These are phyloP conservation scores for Heliconius cydno DNA, from an alignment of 2,888 invertebrate genomes.

Conservation along the genomic window DNA sequence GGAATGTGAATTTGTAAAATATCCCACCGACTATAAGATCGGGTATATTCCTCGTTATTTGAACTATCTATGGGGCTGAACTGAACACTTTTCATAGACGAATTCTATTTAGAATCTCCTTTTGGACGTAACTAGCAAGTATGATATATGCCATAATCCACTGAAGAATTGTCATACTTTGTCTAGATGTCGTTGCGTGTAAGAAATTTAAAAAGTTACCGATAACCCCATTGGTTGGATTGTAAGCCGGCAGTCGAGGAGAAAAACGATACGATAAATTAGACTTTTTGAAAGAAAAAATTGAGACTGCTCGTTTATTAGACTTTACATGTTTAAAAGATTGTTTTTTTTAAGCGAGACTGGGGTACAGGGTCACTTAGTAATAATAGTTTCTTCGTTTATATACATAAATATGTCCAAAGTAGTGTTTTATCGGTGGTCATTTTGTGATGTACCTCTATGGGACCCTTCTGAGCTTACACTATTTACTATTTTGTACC, in stretches of 20 bases:
- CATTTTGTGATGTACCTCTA: constrained; percentile 7
- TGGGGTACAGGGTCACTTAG: constrained; percentile 28
- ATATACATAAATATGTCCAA: background rate
- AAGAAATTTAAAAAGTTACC: background rate
- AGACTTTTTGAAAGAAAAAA: constrained; percentile 1
- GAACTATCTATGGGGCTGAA: constrained; percentile 7
- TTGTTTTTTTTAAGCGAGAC: background rate
- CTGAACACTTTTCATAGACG: background rate
- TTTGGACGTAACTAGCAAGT: constrained; percentile 2
- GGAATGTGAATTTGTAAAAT: constrained; percentile 19
- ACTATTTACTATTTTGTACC: background rate
- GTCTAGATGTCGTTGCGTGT: background rate
- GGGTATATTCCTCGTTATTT: constrained; percentile 7
- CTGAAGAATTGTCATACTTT: background rate
- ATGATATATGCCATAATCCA: constrained; percentile 4
- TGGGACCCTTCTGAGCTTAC: constrained; percentile 20
- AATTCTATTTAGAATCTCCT: background rate
- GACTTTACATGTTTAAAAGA: background rate
- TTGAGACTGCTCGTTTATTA: constrained; percentile 13
- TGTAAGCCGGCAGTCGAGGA: constrained; percentile 13
- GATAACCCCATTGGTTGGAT: constrained; percentile 3
- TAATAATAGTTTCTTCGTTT: constrained; percentile 1
- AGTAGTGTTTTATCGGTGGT: background rate
- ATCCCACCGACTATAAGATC: constrained; percentile 31
- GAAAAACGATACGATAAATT: background rate